These are phyloP conservation scores for Geococcyx californianus DNA, from an alignment of 2,113 vertebrate species.

Conservation along the genomic window DNA sequence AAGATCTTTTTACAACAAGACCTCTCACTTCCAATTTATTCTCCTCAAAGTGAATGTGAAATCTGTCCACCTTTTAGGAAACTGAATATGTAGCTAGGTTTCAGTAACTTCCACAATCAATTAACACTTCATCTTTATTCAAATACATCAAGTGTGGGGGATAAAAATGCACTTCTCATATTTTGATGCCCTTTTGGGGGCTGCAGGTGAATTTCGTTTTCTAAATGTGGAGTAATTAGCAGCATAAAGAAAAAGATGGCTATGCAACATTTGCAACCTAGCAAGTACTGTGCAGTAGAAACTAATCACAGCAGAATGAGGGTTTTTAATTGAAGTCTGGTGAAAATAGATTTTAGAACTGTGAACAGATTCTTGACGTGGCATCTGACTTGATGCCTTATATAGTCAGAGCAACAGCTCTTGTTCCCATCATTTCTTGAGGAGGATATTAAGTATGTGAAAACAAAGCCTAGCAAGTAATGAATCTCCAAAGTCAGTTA, in stretches of 20 bases:
- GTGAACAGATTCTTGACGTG: not conserved
- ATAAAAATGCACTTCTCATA: not conserved
- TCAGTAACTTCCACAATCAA: not conserved
- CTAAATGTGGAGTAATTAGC: not conserved
- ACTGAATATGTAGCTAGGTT: not conserved
- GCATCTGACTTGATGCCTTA: not conserved
- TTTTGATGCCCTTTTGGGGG: not conserved
- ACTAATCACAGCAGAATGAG: not conserved
- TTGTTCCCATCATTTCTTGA: not conserved
- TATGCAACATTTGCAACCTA: not conserved
- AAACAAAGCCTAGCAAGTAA: not conserved
- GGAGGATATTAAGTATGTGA: not conserved
- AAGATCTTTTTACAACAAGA: not conserved
- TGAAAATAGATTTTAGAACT: not conserved
- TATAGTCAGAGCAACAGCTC: not conserved
- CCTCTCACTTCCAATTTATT: not conserved
- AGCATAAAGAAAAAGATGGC: not conserved
- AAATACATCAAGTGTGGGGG: not conserved
- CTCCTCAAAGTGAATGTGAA: not conserved
- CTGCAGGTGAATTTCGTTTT: not conserved
- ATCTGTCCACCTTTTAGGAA: not conserved
- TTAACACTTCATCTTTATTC: not conserved
- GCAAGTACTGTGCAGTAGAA: not conserved
- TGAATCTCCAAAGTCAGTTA: not conserved
- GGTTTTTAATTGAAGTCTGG: not conserved